Evolutionary conservation across 92 coral and sea anemone species (phyloP), one percentile per base, ranked within the genome.

Genomic region (Bergia sp.): DNA sequence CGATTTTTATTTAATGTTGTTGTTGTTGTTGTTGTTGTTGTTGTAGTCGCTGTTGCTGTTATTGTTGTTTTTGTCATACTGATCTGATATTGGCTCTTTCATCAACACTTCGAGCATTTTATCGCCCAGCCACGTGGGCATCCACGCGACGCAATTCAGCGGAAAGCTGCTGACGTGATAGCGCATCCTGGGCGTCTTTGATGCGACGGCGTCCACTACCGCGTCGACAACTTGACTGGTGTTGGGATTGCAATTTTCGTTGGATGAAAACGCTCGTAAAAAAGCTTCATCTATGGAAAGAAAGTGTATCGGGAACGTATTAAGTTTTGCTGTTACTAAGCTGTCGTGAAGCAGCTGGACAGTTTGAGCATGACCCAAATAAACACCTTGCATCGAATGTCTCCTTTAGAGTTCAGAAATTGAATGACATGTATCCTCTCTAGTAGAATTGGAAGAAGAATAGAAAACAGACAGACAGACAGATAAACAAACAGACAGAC

Each of bases 121-220:
- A 86, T 90, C 92, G 15, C 90, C 87, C 50, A 86, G 45, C 72
- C 82, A 81, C 66, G 92, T 86, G 38, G 92, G 90, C 38, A 90
- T 16, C 73, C 92, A 79, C 10, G 90, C 76, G 38, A 90, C 43
- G 87, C 92, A 90, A 44, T 86, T 74, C 87, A 88, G 88, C 69
- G 88, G 69, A 15, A 86, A 71, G 21, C 85, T 86, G 78, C 92
- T 86, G 58, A 90, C 45, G 37, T 86, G 87, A 61, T 90, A 90
- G 29, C 92, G 92, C 55, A 41, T 49, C 82, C 73, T 81, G 9
- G 92, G 92, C 36, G 77, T 81, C 11, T 71, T 47, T 29, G 90
- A 90, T 21, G 85, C 40, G 50, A 90, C 83, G 69, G 90, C 92
- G 79, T 90, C 87, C 16, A 90, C 77, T 3, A 90, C 85, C 37